Evolutionary conservation across 2,113 vertebrate genomes (phyloP), one percentile per base, ranked within the genome.

Genomic region (Origma solitaria): DNA sequence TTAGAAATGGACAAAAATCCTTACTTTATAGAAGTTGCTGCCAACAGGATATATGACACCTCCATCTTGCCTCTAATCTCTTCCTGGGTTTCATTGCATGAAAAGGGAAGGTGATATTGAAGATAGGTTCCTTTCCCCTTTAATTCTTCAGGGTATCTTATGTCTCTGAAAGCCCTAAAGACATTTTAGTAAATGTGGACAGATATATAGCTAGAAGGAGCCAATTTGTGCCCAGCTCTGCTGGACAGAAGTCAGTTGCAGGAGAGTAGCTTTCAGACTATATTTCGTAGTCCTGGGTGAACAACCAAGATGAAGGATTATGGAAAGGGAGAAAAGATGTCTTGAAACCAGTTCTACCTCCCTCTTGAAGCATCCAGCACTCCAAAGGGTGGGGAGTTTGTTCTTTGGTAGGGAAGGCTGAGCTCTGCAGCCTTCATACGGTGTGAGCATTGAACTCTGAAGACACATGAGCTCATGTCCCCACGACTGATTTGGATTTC

Each of bases 381-480:
- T 61, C 24, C 22, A n/a, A 51, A 28, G 23, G 60, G 9, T 9
- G 13, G 28, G 28, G 23, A 91, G 7, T 12, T 65, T 44, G 2
- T 15, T 70, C 16, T 49, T 86, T 65, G 40, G 7, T 40, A 53
- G 20, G 56, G 27, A 54, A 70, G 18, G 64, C 23, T 11, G 19
- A 33, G 5, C 19, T 77, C 54, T 73, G 24, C 47, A 77, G 38
- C 40, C 11, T 86, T 77, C 0, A 0, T 51, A 30, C 2, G 0
- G 2, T 53, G 5, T 81, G 35, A 90, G 47, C 15, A 7, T 6
- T 21, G 57, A 79, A n/a, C 11, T 53, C 37, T 1, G 1, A 75
- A 87, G 12, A 31, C 11, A 64, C 51, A 11, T 6, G 40, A 90
- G 40, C 11, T 73, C 38, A 8, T 37, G 45, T 78, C 24, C 27